Conservation (phyloP, 1,140 invertebrate genomes). For the Drosophila leontia region DNA sequence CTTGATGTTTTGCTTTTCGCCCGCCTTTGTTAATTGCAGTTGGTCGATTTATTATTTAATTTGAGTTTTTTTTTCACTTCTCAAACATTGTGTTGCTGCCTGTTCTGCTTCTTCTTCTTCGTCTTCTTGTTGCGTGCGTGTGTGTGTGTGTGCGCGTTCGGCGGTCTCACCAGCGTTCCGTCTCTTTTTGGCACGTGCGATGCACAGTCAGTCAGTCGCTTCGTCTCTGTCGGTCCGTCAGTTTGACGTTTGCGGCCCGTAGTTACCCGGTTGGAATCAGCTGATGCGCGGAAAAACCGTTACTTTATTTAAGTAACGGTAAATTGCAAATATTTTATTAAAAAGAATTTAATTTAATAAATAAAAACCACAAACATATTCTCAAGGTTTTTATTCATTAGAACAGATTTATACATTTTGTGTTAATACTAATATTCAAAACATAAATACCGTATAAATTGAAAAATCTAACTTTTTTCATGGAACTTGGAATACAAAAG, state of each 20-base stretch:
- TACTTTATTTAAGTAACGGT: conserved; percentile 8
- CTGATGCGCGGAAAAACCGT: conserved; percentile 14
- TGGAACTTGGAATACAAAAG: neutral
- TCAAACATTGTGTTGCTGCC: conserved; percentile 65
- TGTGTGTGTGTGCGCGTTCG: conserved; percentile 49
- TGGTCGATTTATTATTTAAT: conserved; percentile 60
- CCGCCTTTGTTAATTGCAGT: conserved; percentile 29
- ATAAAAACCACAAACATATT: neutral
- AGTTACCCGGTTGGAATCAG: conserved; percentile 48
- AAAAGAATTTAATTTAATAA: neutral
- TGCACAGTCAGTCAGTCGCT: conserved; percentile 55
- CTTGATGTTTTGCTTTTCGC: conserved; percentile 58
- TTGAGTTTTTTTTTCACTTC: conserved; percentile 64
- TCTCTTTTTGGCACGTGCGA: conserved; percentile 53
- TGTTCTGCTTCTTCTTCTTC: conserved; percentile 41
- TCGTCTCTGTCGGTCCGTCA: conserved; percentile 65
- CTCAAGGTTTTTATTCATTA: neutral
- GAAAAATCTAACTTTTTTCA: neutral
- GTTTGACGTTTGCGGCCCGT: conserved; percentile 63
- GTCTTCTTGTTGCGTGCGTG: conserved; percentile 27
- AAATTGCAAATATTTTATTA: neutral
- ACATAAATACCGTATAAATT: neutral
- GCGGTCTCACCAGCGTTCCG: conserved; percentile 67
- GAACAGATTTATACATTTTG: neutral
- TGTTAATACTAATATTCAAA: neutral